phyloP scores from a whole-genome alignment of 2,113 vertebrate species.

The Glaucidium brasilianum region DNA sequence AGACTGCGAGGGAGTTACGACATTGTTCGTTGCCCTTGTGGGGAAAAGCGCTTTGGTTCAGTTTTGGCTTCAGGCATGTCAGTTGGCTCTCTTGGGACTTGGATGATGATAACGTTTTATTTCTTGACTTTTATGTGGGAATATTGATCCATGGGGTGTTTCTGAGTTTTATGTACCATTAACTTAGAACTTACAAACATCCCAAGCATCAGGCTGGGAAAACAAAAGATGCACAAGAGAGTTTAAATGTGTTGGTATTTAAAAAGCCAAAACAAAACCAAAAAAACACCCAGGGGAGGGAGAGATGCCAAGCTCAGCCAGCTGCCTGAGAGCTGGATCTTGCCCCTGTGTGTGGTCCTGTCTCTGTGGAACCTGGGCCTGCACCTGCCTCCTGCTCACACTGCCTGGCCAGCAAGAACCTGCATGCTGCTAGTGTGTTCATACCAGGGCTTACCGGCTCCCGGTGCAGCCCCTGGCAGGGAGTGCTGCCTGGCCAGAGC shows the following conservation, averaged over 20 bases:
- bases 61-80: neutral
- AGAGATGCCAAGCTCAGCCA: neutral
- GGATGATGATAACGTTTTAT: neutral
- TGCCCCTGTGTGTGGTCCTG: neutral
- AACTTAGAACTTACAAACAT: neutral
- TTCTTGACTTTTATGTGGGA: neutral
- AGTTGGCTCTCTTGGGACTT: neutral
- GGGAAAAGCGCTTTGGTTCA: neutral
- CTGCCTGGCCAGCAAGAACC: neutral
- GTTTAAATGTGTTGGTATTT: neutral
- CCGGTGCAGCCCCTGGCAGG: neutral
- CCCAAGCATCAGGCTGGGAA: neutral
- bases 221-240: neutral
- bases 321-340: neutral
- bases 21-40: fast-evolving
- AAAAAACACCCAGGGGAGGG: neutral
- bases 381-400: neutral
- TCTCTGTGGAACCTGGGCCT: fast-evolving
- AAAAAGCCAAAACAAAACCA: neutral
- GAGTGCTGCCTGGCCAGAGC: neutral
- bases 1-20: neutral
- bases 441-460: fast-evolving
- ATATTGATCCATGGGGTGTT: neutral
- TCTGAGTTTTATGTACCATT: neutral
- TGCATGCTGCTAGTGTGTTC: fast-evolving